These are phyloP conservation scores for Lordiphosa mommai DNA, from an alignment of 1,140 invertebrate species.

Conservation along the genomic window DNA sequence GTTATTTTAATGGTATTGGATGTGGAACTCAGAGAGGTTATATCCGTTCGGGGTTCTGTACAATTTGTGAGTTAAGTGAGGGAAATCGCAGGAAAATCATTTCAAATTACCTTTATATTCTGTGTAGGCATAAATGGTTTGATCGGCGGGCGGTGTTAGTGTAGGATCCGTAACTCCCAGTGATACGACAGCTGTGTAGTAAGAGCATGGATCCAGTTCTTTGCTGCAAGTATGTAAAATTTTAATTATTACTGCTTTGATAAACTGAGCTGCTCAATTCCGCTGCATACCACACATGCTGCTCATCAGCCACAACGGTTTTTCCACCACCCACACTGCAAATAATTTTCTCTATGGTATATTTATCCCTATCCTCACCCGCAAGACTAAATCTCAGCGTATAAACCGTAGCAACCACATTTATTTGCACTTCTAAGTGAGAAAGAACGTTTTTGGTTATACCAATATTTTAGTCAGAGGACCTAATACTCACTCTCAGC, in stretches of 20 bases:
- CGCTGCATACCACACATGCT: slow-evolving; percentile 38
- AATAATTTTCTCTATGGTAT: slow-evolving; percentile 33
- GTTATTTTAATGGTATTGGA: slow-evolving; percentile 38
- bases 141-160: slow-evolving; percentile 1
- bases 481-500: slow-evolving; percentile 12
- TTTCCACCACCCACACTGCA: slow-evolving; percentile 27
- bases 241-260: no score
- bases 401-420: slow-evolving; percentile 31
- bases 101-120: slow-evolving; percentile 48
- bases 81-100: background rate
- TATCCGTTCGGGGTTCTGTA: slow-evolving; percentile 37
- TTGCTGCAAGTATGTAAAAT: slow-evolving; percentile 20
- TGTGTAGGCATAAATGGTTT: slow-evolving; percentile 37
- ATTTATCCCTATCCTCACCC: slow-evolving; percentile 34
- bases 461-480: no score
- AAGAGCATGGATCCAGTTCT: slow-evolving; percentile 53
- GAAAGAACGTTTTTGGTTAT: background rate
- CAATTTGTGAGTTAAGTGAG: background rate
- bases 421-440: slow-evolving; percentile 23
- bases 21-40: slow-evolving; percentile 33
- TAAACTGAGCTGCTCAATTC: background rate
- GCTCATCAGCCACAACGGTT: slow-evolving; percentile 17
- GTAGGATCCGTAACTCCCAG: slow-evolving; percentile 16
- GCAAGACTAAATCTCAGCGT: slow-evolving; percentile 40
- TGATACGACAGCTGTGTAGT: slow-evolving; percentile 34